Evolutionary conservation across 2,797 vertebrate species (phyloP).

Genomic region (Trachops cirrhosus): DNA sequence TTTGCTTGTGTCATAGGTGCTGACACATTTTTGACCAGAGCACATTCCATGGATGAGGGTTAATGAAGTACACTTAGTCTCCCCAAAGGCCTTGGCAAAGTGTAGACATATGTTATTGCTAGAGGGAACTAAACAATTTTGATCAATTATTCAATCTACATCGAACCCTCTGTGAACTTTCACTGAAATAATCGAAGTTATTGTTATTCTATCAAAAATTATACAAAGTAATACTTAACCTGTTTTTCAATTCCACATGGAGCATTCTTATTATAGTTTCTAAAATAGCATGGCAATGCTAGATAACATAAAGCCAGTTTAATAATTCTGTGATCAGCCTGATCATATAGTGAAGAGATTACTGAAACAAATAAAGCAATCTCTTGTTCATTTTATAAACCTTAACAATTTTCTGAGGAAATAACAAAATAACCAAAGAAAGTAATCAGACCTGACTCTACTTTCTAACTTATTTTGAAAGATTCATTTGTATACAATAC

Average conservation of each 20-base stretch:
- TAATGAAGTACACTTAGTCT: neutral
- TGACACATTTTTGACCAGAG: neutral
- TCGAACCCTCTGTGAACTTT: neutral
- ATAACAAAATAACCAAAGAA: neutral
- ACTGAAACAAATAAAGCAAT: neutral
- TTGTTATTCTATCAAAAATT: neutral
- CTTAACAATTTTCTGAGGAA: neutral
- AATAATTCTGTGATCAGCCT: neutral
- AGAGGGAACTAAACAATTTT: neutral
- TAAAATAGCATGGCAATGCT: neutral
- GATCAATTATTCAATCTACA: neutral
- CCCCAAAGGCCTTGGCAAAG: neutral
- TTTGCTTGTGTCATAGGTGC: neutral
- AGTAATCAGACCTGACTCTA: neutral
- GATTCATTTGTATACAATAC: neutral
- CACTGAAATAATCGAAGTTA: neutral
- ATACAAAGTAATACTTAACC: neutral
- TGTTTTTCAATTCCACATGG: neutral
- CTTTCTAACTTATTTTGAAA: conserved; percentile 28
- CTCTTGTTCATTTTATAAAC: neutral
- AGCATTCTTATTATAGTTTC: neutral
- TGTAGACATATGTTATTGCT: neutral
- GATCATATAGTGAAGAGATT: neutral
- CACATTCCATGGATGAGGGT: neutral
- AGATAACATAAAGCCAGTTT: neutral